These are phyloP conservation scores for Polypedilum pembai DNA, from an alignment of 1,140 invertebrate species.

Conservation along the genomic window DNA sequence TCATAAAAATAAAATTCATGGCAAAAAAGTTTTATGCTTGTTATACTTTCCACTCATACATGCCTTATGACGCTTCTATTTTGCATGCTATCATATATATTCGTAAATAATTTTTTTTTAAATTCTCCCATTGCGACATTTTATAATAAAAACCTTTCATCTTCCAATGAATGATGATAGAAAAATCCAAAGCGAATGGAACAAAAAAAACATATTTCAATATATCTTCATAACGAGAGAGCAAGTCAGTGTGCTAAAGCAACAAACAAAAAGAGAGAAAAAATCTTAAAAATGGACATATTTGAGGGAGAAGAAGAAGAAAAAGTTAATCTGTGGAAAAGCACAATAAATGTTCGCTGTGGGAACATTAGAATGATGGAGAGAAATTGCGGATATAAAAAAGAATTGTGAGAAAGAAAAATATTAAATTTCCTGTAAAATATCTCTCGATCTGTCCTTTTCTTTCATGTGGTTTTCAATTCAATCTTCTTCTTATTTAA, in stretches of 20 bases:
- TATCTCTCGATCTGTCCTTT: no score
- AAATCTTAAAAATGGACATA: slow-evolving; percentile 8
- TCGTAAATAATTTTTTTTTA: slow-evolving; percentile 1
- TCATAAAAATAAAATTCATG: no score
- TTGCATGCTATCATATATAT: neutral
- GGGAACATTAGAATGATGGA: neutral
- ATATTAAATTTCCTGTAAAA: slow-evolving; percentile 9
- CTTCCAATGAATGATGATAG: neutral
- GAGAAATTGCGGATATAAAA: neutral
- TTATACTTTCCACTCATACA: no score
- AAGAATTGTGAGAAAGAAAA: neutral
- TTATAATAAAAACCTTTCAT: neutral
- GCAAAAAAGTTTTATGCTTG: no score
- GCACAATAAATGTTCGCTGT: neutral
- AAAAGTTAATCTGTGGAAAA: slow-evolving; percentile 13
- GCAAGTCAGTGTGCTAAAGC: neutral
- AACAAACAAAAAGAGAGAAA: neutral
- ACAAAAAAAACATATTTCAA: neutral
- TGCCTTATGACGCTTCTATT: no score
- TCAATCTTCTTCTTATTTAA: no score
- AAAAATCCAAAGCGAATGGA: neutral
- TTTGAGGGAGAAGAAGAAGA: neutral
- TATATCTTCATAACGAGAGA: neutral
- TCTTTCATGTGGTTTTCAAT: no score
- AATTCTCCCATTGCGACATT: slow-evolving; percentile 16